Base-by-base conservation (phyloP, 2,888 invertebrate species). In the Entomobrya multifasciata region DNA sequence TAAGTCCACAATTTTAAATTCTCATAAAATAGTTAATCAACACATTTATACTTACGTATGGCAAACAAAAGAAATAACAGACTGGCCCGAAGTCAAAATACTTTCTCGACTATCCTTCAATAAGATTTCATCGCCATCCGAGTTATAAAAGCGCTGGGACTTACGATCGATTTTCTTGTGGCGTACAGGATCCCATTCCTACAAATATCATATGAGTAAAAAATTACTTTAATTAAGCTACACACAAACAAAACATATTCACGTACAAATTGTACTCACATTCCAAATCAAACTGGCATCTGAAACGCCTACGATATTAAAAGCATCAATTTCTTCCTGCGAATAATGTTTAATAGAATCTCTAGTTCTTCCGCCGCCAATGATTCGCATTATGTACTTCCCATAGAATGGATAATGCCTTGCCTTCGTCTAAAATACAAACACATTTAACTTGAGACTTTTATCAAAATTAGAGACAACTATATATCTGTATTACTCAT, bases 201-300 rank as follows among this genome's bases (percentile, higher is more conserved):
- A 60, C 4, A 55, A 55, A 55, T n/a, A 52, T 52, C 65, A 65
- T 30, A 65, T 15, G 49, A 15, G n/a, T 17, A 44, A 44, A 44
- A 10, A 11, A 44, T 30, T 70, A 47, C 47, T 2, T 25, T 15
- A 15, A 49, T 36, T n/a, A n/a, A 25, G 10, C 22, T 11, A 62
- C n/a, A 15, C 62, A 44, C 5, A 41, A 70, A 25, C 20, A 15
- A 8, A 20, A 30, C 11, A 22, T 55, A 0, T 30, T 60, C 22
- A 11, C 11, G 27, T 10, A 44, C 1, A 13, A 60, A 27, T 3
- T 4, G 3, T 4, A 27, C 80, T 65, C 47, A 86, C 85, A 25
- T 67, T 88, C 90, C 90, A 90, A 85, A 90, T 87, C 20, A 90
- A 57, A n/a, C 88, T 88, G 2, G 89, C 87, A 62, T 90, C 90